These are phyloP conservation scores for Neosalanx taihuensis DNA, from an alignment of 2,797 vertebrate species.

Conservation along the genomic window DNA sequence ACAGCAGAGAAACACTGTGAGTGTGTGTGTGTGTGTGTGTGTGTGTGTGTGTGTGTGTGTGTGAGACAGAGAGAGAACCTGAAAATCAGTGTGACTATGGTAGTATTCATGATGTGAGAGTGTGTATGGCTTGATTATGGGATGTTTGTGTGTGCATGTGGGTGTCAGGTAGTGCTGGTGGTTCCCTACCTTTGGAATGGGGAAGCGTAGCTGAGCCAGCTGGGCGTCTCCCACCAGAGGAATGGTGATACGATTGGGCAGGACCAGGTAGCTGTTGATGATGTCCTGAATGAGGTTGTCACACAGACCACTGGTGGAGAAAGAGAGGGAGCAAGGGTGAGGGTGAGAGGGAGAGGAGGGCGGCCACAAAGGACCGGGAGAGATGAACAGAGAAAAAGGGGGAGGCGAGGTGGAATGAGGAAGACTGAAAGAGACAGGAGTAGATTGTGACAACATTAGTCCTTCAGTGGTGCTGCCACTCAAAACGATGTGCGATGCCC, in stretches of 20 bases:
- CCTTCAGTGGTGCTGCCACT: not conserved
- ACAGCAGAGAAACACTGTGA: not conserved
- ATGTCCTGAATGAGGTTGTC: constrained; percentile 91
- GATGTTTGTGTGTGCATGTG: not conserved
- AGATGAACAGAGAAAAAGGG: not conserved
- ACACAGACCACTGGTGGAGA: constrained; percentile 80
- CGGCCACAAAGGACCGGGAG: not conserved
- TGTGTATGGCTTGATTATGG: constrained; percentile 10
- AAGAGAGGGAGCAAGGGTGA: not conserved
- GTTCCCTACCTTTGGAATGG: constrained; percentile 84
- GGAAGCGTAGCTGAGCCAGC: constrained; percentile 85
- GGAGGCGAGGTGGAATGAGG: no score
- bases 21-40: constrained; percentile 7
- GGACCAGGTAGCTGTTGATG: constrained; percentile 87
- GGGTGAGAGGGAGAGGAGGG: not conserved
- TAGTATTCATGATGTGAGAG: not conserved
- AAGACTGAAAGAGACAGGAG: no score
- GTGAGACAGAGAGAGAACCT: constrained; percentile 14
- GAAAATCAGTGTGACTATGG: not conserved
- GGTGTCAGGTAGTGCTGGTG: not conserved
- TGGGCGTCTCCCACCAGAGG: constrained; percentile 86
- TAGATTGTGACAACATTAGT: not conserved
- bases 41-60: constrained; percentile 12
- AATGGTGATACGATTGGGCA: constrained; percentile 90
- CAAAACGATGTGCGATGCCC: no score